Conservation (phyloP, 1,140 invertebrate genomes). For the Ptiloglossa arizonensis region DNA sequence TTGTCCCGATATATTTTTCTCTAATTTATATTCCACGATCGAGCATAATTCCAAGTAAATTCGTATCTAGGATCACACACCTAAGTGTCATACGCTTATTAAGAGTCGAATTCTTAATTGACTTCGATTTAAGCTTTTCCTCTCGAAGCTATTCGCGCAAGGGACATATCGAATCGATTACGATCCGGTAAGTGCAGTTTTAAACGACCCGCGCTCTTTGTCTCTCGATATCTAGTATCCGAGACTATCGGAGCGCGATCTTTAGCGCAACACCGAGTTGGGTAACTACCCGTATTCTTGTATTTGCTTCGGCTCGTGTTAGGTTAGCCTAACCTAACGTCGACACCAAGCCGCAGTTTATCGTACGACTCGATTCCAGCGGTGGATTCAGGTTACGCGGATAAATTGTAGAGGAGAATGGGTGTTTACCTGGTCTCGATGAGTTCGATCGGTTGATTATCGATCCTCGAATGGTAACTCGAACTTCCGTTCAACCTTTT, state of each 20-base stretch:
- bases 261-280: slow-evolving; percentile 21
- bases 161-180: not conserved
- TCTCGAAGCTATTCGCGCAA: not conserved
- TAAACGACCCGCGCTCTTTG: slow-evolving; percentile 58
- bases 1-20: too few relatives aligned
- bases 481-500: slow-evolving; percentile 33
- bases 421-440: slow-evolving; percentile 23
- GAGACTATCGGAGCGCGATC: slow-evolving; percentile 67
- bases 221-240: slow-evolving; percentile 36
- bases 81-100: too few relatives aligned
- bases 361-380: not conserved
- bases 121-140: too few relatives aligned
- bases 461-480: not conserved
- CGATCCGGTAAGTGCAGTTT: slow-evolving; percentile 39
- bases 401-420: not conserved
- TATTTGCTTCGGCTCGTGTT: not conserved
- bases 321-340: slow-evolving; percentile 42
- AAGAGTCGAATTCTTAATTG: too few relatives aligned
- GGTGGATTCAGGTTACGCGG: not conserved
- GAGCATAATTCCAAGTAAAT: too few relatives aligned
- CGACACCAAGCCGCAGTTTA: not conserved
- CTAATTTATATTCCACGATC: too few relatives aligned
- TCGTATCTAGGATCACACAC: too few relatives aligned
- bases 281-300: slow-evolving; percentile 8
- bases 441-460: not conserved